phyloP scores from a whole-genome alignment of 2,113 vertebrate genomes.

The Hemiprocne comata region DNA sequence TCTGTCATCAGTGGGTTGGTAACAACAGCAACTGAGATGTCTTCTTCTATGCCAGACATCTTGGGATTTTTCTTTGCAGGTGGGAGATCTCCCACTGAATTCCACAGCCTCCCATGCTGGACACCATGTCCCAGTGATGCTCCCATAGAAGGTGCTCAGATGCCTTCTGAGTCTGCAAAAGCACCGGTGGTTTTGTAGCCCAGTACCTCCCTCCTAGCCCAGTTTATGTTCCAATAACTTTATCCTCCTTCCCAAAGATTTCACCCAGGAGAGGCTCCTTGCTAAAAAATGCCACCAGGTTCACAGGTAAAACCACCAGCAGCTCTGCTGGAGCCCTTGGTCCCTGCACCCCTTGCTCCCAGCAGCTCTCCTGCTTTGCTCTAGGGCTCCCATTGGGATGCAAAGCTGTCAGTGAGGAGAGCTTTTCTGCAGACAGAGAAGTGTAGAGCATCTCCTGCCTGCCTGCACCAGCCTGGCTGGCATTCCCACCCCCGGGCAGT shows the following conservation, averaged over 20 bases:
- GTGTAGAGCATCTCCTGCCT: neutral
- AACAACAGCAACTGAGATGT: accelerated
- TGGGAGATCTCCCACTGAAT: neutral
- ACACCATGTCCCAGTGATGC: neutral
- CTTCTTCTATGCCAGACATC: neutral
- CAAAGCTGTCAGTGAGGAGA: neutral
- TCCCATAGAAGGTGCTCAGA: neutral
- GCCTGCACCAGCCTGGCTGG: neutral
- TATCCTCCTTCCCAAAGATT: neutral
- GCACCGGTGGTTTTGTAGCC: neutral
- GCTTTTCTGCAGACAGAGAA: neutral
- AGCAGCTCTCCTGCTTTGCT: neutral
- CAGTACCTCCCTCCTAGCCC: neutral
- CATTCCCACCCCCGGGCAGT: neutral
- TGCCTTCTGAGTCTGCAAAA: neutral
- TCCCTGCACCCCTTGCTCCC: neutral
- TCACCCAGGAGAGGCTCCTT: neutral
- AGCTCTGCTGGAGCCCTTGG: neutral
- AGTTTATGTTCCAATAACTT: neutral
- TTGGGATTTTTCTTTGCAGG: neutral
- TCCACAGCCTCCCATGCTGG: neutral
- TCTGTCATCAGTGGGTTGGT: accelerated
- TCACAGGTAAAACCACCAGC: neutral
- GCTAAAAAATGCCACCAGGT: neutral
- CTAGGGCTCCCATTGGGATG: accelerated